Base-by-base conservation (phyloP, 2,797 vertebrate genomes). In the Cyclopterus lumpus region DNA sequence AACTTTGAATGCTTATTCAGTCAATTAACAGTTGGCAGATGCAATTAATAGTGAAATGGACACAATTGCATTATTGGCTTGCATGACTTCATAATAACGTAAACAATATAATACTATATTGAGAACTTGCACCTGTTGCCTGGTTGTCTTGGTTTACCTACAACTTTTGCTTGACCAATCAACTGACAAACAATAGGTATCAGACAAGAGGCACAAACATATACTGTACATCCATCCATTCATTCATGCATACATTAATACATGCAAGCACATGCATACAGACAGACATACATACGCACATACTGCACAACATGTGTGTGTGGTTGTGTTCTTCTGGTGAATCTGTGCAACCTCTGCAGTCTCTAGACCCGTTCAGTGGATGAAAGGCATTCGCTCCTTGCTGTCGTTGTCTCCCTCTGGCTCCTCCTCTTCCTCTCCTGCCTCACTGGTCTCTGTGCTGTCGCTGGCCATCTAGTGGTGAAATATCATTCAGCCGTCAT, bases 361-460 rank as follows among this genome's bases (percentile, higher is more conserved):
- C 90, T 91, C 91, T 89, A 89, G 34, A 57, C 75, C 22, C 58
- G 61, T 80, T 93, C 96, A 99, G 94, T 99, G 97, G 93, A 99
- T 99, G 88, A 99, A 99, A 34, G 98, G 98, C 95, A 97, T 99
- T 72, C 98, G 94, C 89, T 99, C 98, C 92, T 99, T 99, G 89
- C 97, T 99, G 86, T 99, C 98, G 0, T 94, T 95, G 92, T 99
- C 97, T 1, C 97, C 98, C 86, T 99, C 98, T 0, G 98, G 97
- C 89, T 99, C 98, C 85, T 99, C 98, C 40, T 99, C 98, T 73
- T 99, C 98, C 78, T 99, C 98, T 0, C 98, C 98, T 0, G 98
- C 98, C 87, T 99, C 98, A 1, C 98, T 99, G 15, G 98, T 99
- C 95, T 99, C 98, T 0, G 98, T 99, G 93, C 98, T 99, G 93